A percentile compares a stretch with the other conserved stretches of the same genome.
phyloP scores from a whole-genome alignment of 2,888 invertebrate genomes.

The Xylocampa areola region DNA sequence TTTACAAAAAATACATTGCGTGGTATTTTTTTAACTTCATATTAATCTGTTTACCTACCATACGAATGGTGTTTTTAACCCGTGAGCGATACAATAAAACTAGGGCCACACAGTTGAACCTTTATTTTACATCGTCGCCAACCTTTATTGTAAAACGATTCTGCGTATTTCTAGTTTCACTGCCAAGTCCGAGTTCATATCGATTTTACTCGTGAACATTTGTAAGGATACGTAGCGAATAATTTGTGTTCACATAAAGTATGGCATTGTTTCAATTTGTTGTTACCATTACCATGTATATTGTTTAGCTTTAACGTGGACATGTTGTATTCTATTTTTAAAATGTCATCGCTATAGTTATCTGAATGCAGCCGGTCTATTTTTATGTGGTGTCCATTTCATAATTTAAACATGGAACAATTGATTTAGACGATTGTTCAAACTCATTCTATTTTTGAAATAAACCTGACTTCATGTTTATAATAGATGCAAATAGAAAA shows the following conservation, averaged over 20 bases:
- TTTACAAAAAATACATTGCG: too few species aligned
- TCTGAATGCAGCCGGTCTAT: conserved; percentile 14
- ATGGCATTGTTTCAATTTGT: conserved; percentile 14
- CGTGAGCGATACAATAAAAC: conserved; percentile 49
- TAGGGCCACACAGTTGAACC: conserved; percentile 43
- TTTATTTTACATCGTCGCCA: conserved; percentile 52
- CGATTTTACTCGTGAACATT: conserved; percentile 36
- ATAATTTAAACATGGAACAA: conserved; percentile 11
- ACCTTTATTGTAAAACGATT: conserved; percentile 58
- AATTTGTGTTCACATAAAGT: conserved; percentile 23
- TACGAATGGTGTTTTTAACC: background rate
- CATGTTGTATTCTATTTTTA: conserved; percentile 6
- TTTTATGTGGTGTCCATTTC: conserved; percentile 31
- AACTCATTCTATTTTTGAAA: background rate
- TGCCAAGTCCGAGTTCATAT: conserved; percentile 31
- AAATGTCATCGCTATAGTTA: conserved; percentile 21
- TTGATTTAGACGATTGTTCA: background rate
- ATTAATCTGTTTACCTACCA: background rate
- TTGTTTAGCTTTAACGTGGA: background rate
- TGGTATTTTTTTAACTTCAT: too few species aligned
- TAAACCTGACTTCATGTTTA: background rate
- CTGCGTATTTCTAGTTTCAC: conserved; percentile 56
- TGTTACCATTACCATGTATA: conserved; percentile 7
- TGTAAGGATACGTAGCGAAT: conserved; percentile 29
- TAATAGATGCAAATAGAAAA: background rate